These are phyloP conservation scores for Eleginops maclovinus DNA, from an alignment of 2,113 vertebrate genomes.

Conservation along the genomic window DNA sequence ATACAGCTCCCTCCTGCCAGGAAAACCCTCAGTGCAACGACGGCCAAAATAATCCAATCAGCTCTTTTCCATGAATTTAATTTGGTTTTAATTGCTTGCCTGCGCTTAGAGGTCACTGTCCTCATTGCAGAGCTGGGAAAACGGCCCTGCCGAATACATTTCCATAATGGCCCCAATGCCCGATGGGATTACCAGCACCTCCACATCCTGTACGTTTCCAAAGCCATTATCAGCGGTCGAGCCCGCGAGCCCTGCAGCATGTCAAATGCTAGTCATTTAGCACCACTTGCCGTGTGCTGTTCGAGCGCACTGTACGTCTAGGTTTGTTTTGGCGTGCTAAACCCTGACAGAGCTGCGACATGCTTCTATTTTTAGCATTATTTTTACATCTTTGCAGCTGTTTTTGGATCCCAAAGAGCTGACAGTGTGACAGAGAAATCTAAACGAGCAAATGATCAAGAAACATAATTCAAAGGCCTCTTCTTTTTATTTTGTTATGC, in stretches of 20 bases:
- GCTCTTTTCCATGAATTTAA: constrained; percentile 50
- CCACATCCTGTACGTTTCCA: constrained; percentile 16
- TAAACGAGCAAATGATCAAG: neutral
- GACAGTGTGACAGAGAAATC: neutral
- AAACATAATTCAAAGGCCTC: neutral
- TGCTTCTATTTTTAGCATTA: constrained; percentile 5
- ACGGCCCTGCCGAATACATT: constrained; percentile 40
- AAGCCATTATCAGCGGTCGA: constrained; percentile 54
- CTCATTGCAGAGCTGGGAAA: constrained; percentile 37
- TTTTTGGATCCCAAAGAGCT: neutral
- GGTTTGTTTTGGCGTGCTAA: constrained; percentile 27
- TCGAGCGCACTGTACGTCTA: neutral
- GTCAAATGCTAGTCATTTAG: constrained; percentile 47
- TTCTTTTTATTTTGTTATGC: neutral
- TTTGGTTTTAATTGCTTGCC: constrained; percentile 63
- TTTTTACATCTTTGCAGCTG: neutral
- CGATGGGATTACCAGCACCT: constrained; percentile 45
- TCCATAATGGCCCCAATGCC: constrained; percentile 53
- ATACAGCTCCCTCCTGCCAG: constrained; percentile 12
- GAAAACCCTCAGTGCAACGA: neutral
- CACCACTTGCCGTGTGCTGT: constrained; percentile 26
- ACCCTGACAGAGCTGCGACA: neutral
- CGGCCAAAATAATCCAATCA: constrained; percentile 71
- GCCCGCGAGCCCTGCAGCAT: constrained; percentile 20
- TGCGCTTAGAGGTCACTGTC: constrained; percentile 57